These are phyloP conservation scores for Spilogale gracilis DNA, from an alignment of 2,113 vertebrate genomes.

Conservation along the genomic window DNA sequence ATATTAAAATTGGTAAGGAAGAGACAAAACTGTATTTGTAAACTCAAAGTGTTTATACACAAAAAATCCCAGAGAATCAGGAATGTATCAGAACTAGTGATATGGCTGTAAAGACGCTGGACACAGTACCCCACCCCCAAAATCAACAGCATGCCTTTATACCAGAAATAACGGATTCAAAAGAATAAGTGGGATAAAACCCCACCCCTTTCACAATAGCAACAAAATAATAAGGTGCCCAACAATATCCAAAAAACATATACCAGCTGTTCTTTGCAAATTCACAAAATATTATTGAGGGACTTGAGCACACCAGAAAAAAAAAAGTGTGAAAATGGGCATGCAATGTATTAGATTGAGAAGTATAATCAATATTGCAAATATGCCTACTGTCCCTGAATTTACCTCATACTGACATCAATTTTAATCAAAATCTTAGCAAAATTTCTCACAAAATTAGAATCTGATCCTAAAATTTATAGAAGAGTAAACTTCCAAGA, in stretches of 20 bases:
- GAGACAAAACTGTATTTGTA: background rate
- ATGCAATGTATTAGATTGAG: background rate
- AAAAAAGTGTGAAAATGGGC: background rate
- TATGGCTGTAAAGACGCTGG: background rate
- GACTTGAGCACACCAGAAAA: background rate
- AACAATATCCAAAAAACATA: background rate
- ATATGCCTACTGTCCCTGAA: background rate
- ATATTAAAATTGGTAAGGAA: background rate
- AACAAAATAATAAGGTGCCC: background rate
- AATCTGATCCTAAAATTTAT: background rate
- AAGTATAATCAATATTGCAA: background rate
- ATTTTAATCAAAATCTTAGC: background rate
- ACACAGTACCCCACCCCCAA: background rate
- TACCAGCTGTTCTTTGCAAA: background rate
- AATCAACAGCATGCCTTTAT: background rate
- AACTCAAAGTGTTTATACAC: background rate
- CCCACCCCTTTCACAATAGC: background rate
- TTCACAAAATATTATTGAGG: background rate
- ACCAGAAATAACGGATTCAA: background rate
- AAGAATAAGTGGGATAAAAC: background rate
- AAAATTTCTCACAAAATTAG: background rate
- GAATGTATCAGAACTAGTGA: background rate
- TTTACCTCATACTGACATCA: background rate
- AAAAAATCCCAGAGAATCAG: background rate
- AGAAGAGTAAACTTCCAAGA: background rate